phyloP scores from a whole-genome alignment of 2,888 invertebrate species.

The Silvanus unidentatus region DNA sequence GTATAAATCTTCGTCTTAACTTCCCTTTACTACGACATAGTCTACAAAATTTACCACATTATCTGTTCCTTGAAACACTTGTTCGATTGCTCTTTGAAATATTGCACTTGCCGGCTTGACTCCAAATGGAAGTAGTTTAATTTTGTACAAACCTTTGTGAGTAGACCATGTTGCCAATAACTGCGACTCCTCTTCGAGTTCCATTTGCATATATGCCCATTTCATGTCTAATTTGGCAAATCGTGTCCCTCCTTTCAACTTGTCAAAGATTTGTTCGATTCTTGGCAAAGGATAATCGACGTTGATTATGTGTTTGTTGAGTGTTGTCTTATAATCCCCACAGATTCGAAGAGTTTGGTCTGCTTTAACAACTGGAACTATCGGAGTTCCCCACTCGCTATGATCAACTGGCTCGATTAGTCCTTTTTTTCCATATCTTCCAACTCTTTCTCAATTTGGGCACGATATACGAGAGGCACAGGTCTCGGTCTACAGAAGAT shows the following conservation, averaged over 20 bases:
- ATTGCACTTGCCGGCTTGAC: conserved; percentile 19
- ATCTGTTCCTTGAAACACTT: conserved; percentile 27
- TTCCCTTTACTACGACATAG: conserved; percentile 31
- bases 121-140: background rate
- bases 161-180: background rate
- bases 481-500: conserved; percentile 8
- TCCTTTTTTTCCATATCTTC: background rate
- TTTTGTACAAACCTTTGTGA: conserved; percentile 1
- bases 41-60: conserved; percentile 30
- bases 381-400: background rate
- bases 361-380: conserved; percentile 2
- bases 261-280: conserved; percentile 2
- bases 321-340: conserved; percentile 2
- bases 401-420: background rate
- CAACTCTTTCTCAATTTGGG: conserved; percentile 1
- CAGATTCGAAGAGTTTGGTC: conserved; percentile 4
- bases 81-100: conserved; percentile 34
- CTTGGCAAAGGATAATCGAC: conserved; percentile 3
- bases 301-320: conserved; percentile 2
- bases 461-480: conserved; percentile 1
- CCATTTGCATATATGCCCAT: conserved; percentile 7
- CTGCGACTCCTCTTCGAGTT: conserved; percentile 6
- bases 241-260: background rate
- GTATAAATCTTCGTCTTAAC: conserved; percentile 19
- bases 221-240: conserved; percentile 5